Conservation (phyloP, 2,113 vertebrate genomes). For the Octodon degus region DNA sequence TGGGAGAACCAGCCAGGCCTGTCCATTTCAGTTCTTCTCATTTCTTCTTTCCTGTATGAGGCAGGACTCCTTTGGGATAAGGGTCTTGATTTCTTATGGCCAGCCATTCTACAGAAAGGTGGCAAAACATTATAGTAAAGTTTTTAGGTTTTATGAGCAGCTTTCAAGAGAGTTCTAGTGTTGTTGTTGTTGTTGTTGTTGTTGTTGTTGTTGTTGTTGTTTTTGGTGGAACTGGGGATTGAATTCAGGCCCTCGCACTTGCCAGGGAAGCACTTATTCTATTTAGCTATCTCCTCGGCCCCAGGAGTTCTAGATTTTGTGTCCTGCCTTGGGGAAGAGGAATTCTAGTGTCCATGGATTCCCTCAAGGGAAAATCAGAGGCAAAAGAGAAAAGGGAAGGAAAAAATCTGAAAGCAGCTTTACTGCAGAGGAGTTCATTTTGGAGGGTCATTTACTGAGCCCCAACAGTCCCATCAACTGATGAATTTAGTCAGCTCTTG, state of each 20-base stretch:
- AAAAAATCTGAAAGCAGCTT: background rate
- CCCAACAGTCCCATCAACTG: rapidly evolving
- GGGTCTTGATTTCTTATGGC: background rate
- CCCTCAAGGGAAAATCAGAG: background rate
- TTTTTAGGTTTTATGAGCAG: background rate
- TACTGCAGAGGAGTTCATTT: background rate
- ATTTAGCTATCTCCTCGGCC: too few species aligned
- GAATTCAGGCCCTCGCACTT: too few species aligned
- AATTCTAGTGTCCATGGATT: background rate
- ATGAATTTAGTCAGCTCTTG: background rate
- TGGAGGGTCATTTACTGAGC: background rate
- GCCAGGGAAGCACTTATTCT: too few species aligned
- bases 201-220: too few species aligned
- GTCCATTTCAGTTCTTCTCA: background rate
- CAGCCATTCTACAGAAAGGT: background rate
- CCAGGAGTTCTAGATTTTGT: background rate
- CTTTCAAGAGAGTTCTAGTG: background rate
- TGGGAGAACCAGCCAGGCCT: background rate
- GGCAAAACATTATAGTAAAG: background rate
- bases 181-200: background rate
- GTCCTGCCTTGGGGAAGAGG: background rate
- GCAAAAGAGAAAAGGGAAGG: background rate
- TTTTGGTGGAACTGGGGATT: too few species aligned
- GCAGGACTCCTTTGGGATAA: background rate
- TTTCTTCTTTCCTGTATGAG: background rate